phyloP scores from a whole-genome alignment of 2,797 vertebrate species.

The Acropternis orthonyx region DNA sequence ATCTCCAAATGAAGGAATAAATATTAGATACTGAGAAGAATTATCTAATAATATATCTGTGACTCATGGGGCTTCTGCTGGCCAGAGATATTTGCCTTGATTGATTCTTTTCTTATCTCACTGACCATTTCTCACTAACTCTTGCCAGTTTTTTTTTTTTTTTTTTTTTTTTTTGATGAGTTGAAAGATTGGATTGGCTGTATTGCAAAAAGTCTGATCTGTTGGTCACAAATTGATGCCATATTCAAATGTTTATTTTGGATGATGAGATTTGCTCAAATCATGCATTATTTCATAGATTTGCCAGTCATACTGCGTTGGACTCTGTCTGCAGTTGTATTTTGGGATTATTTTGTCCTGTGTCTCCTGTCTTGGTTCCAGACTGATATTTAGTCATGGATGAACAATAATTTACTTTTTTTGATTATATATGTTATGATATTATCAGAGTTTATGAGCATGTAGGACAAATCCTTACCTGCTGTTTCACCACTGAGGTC shows the following conservation, averaged over 20 bases:
- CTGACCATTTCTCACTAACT: constrained; percentile 16
- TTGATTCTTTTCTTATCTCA: constrained; percentile 32
- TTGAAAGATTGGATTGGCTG: constrained; percentile 14
- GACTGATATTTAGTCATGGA: constrained; percentile 47
- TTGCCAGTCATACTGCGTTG: constrained; percentile 40
- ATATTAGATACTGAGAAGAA: background rate
- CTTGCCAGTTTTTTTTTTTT: background rate
- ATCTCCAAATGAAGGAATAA: background rate
- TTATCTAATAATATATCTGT: background rate
- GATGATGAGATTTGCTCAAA: constrained; percentile 27
- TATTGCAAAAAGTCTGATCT: constrained; percentile 28
- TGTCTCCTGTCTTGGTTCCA: constrained; percentile 46
- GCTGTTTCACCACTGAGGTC: background rate
- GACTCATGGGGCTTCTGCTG: background rate
- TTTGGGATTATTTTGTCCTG: constrained; percentile 56
- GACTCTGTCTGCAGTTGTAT: constrained; percentile 43
- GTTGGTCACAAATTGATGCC: constrained; percentile 40
- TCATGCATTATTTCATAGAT: constrained; percentile 48
- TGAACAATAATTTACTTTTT: constrained; percentile 21
- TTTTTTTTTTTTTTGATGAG: background rate
- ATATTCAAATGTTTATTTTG: constrained; percentile 58
- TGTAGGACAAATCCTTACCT: background rate
- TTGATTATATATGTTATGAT: background rate
- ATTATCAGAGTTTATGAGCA: background rate
- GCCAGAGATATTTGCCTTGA: constrained; percentile 3